phyloP scores from a whole-genome alignment of 2,113 vertebrate species.

The Cheirogaleus medius region DNA sequence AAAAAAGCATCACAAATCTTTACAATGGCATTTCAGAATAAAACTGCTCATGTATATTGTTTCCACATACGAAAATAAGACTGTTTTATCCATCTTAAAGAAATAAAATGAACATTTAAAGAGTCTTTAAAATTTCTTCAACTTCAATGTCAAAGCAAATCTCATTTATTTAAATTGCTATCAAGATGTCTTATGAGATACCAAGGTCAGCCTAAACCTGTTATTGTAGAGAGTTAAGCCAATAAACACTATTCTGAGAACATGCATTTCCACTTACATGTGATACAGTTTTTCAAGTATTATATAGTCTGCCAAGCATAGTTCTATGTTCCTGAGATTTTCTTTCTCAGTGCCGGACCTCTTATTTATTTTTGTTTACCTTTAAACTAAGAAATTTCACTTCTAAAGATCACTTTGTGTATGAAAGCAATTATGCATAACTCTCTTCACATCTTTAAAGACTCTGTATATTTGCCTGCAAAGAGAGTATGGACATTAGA shows the following conservation, averaged over 20 bases:
- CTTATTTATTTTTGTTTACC: conserved; percentile 58
- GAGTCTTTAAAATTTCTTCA: background rate
- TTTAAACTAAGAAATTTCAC: conserved; percentile 45
- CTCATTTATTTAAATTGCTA: conserved; percentile 30
- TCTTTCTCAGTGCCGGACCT: background rate
- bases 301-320: background rate
- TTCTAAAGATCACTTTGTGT: conserved; percentile 47
- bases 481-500: conserved; percentile 4
- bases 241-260: conserved; percentile 24
- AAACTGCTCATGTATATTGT: background rate
- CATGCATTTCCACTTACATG: conserved; percentile 6
- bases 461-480: conserved; percentile 19
- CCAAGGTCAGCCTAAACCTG: background rate
- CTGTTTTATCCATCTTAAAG: background rate
- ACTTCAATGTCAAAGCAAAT: background rate
- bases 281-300: conserved; percentile 33
- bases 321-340: conserved; percentile 45
- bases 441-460: conserved; percentile 49
- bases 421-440: background rate
- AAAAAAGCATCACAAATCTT: conserved; percentile 19
- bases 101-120: conserved; percentile 34
- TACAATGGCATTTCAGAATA: background rate
- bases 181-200: background rate
- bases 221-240: background rate
- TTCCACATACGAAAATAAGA: background rate